Base-by-base conservation (phyloP, 2,797 vertebrate species). In the Clarias fuscus region DNA sequence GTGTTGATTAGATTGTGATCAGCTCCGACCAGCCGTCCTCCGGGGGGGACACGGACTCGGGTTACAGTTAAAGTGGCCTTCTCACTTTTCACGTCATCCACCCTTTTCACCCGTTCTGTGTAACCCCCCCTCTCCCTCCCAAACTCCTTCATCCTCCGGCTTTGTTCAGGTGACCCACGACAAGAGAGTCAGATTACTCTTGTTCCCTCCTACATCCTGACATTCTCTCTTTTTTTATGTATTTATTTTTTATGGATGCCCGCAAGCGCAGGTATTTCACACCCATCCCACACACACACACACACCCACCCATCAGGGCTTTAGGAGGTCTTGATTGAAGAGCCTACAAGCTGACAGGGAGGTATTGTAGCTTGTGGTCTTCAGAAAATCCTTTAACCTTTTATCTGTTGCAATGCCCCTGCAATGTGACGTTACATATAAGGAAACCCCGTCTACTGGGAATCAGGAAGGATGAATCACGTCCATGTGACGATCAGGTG, bases 41-140 rank as follows among this genome's bases (percentile, higher is more conserved):
- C 86, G 90, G 93, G 37, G 37, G 33, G 93, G 94, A 88, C 3
- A 77, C 83, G 83, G 92, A 93, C 92, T 96, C 94, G 77, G 91
- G 94, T 96, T 96, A 94, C 95, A 92, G 88, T 94, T 90, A 88
- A 90, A 92, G 91, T 92, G 92, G 91, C 92, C 92, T 86, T 94
- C 95, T 95, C 94, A 93, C 88, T 95, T 96, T 96, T 94, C 93
- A 90, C 88, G 77, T 86, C 89, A 91, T 93, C 93, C 92, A 93
- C 89, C 91, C 90, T 94, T 94, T 94, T 94, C 92, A 40, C 85
- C 43, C 65, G 33, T 82, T 58, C 65, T 43, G 43, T 56, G 61
- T 33, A 56, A 71, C 15, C 62, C 65, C 22, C 79, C 1, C 43
- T 7, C 43, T 2, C 10, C 10, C 43, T 8, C 43, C 10, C 48